phyloP scores from a whole-genome alignment of 1,140 invertebrate genomes.

The Drosophila pruinosa region DNA sequence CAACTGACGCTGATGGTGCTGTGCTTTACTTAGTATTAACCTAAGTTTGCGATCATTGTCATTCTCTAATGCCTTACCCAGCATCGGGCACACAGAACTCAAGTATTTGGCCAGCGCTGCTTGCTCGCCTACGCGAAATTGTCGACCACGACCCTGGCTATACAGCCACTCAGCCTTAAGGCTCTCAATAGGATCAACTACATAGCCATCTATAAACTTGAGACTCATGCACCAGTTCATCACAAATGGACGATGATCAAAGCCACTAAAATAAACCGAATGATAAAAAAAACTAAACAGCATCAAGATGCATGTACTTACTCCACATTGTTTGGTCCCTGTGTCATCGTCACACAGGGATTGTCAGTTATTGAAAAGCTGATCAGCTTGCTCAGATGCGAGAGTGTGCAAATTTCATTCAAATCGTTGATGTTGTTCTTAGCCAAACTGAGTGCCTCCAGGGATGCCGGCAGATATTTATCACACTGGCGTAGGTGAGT shows the following conservation, averaged over 20 bases:
- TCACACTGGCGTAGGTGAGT: conserved; percentile 91
- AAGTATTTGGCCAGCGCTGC: conserved; percentile 91
- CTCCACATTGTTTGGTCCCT: conserved; percentile 63
- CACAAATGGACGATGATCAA: conserved; percentile 95
- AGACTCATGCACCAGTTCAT: conserved; percentile 96
- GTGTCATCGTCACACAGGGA: conserved; percentile 86
- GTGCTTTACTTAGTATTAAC: conserved; percentile 93
- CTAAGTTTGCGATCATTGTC: conserved; percentile 93
- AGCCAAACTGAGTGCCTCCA: conserved; percentile 91
- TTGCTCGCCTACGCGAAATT: conserved; percentile 94
- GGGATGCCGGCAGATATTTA: conserved; percentile 89
- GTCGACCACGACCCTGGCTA: conserved; percentile 94
- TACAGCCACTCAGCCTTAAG: conserved; percentile 97
- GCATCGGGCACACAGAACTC: conserved; percentile 89
- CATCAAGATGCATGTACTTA: conserved; percentile 23
- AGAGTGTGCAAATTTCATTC: conserved; percentile 93
- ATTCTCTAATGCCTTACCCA: conserved; percentile 89
- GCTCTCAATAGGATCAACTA: conserved; percentile 94
- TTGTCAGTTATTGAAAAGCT: conserved; percentile 94
- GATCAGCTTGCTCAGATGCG: conserved; percentile 88
- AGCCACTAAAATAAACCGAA: conserved; percentile 88
- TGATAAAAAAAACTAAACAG: background rate
- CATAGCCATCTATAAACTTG: conserved; percentile 93
- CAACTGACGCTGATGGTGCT: conserved; percentile 93
- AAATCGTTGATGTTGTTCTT: conserved; percentile 93